These are phyloP conservation scores for Ifrita kowaldi DNA, from an alignment of 2,113 vertebrate species.

Conservation along the genomic window DNA sequence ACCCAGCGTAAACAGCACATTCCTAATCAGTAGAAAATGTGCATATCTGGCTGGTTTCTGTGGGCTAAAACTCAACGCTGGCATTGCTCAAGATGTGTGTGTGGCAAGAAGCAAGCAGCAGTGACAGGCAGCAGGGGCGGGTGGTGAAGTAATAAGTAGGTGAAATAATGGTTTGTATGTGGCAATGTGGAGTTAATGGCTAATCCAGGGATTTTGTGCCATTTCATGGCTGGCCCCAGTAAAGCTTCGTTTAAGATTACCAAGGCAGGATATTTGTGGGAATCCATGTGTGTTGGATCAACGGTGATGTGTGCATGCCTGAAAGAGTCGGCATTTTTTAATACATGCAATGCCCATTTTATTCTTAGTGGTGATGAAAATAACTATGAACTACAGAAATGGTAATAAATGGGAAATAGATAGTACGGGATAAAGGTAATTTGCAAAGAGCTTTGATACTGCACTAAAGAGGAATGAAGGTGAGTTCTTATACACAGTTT, in stretches of 20 bases:
- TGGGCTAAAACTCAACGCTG: not conserved
- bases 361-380: not conserved
- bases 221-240: not conserved
- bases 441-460: not conserved
- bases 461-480: not conserved
- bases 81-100: constrained; percentile 46
- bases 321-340: not conserved
- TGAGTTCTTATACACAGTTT: not conserved
- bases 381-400: not conserved
- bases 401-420: not conserved
- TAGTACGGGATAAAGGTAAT: not conserved
- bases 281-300: not conserved
- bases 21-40: constrained; percentile 9
- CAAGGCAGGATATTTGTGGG: not conserved
- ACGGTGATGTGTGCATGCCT: accelerated
- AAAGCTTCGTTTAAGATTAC: not conserved
- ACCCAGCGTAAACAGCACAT: not conserved
- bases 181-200: constrained; percentile 49
- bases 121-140: not conserved
- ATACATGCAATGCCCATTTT: not conserved
- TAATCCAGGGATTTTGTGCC: constrained; percentile 32
- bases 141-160: constrained; percentile 31
- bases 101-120: constrained; percentile 39
- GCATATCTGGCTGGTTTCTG: not conserved
- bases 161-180: constrained; percentile 38